Conservation (phyloP, 2,113 vertebrate genomes). For the Channa argus region DNA sequence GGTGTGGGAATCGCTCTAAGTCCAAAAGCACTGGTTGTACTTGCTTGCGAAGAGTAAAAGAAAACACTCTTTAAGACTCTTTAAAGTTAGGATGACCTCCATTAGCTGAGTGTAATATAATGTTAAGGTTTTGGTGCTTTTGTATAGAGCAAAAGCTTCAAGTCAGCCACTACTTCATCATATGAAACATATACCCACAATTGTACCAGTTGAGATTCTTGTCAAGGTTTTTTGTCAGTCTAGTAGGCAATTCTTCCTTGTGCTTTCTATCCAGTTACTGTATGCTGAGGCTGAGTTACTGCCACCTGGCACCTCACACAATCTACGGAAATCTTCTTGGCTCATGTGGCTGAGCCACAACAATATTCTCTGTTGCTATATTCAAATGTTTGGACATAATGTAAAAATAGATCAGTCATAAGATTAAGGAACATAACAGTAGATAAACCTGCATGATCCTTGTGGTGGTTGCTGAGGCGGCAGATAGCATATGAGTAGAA, state of each 20-base stretch:
- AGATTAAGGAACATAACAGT: conserved; percentile 13
- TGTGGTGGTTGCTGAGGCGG: conserved; percentile 16
- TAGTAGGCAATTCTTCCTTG: conserved; percentile 14
- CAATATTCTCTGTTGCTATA: conserved; percentile 22
- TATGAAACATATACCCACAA: conserved; percentile 13
- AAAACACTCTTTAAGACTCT: neutral
- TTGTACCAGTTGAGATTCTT: conserved; percentile 1
- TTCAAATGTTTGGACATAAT: conserved; percentile 27
- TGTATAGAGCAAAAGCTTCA: neutral
- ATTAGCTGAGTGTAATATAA: neutral
- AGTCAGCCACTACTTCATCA: neutral
- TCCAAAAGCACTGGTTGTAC: neutral
- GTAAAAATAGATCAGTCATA: conserved; percentile 22
- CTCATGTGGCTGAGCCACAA: conserved; percentile 12
- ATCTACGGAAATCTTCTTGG: conserved; percentile 4
- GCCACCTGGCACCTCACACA: conserved; percentile 51
- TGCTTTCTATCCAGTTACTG: conserved; percentile 52
- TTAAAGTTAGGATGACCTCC: neutral
- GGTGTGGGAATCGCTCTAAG: conserved; percentile 27
- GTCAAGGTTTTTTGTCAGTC: conserved; percentile 7
- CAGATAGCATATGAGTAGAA: neutral
- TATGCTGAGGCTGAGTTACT: conserved; percentile 45
- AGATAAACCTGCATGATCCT: neutral
- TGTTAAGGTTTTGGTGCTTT: neutral
- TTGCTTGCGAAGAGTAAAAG: conserved; percentile 1